These are phyloP conservation scores for Sebastes minor DNA, from an alignment of 2,797 vertebrate species.

Conservation along the genomic window DNA sequence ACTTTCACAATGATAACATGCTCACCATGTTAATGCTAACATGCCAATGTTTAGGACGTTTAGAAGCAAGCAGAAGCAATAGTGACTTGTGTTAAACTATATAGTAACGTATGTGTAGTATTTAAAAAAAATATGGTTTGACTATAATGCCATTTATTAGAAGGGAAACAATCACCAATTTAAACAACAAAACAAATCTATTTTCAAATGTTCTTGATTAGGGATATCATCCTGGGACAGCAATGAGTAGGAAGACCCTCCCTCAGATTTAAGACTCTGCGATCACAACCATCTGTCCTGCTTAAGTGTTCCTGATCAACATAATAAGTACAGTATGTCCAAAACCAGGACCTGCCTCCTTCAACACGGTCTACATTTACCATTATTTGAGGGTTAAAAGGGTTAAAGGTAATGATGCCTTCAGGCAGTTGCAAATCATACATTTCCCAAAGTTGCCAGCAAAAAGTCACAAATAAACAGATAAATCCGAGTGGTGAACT, in stretches of 20 bases:
- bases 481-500: not conserved
- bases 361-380: not conserved
- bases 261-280: not conserved
- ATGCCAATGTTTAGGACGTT: no score
- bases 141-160: not conserved
- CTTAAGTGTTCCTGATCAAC: not conserved
- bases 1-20: no score
- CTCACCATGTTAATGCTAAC: no score
- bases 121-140: not conserved
- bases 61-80: not conserved
- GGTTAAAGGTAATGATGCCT: not conserved
- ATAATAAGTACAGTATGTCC: not conserved
- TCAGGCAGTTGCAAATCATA: not conserved
- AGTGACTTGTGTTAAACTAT: not conserved
- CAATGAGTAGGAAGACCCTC: slow-evolving; percentile 3
- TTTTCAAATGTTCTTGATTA: not conserved
- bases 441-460: not conserved
- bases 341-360: not conserved
- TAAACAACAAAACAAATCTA: not conserved
- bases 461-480: not conserved
- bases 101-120: not conserved
- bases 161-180: not conserved
- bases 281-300: slow-evolving; percentile 23
- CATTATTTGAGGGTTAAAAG: not conserved
- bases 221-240: not conserved